Conservation (phyloP, 2,113 vertebrate genomes). For the Notiomystis cincta region DNA sequence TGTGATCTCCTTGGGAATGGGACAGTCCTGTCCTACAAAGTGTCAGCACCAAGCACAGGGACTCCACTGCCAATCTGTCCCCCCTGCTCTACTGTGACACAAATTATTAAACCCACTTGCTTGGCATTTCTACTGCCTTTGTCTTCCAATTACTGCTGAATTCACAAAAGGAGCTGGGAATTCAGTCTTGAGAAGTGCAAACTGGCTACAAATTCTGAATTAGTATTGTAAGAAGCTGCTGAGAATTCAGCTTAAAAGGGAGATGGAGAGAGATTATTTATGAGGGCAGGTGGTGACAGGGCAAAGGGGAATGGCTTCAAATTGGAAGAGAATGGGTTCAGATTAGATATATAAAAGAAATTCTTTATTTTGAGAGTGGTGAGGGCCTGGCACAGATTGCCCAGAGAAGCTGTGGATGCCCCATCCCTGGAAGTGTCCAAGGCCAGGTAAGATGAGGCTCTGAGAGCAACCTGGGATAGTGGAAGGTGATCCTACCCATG, state of each 20-base stretch:
- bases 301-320: neutral
- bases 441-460: neutral
- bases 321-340: neutral
- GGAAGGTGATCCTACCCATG: neutral
- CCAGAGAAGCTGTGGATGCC: neutral
- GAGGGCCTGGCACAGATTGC: rapidly evolving
- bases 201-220: neutral
- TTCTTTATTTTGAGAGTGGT: neutral
- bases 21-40: neutral
- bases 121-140: neutral
- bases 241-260: neutral
- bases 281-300: too few species aligned
- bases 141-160: neutral
- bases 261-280: neutral
- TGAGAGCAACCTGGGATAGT: neutral
- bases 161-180: neutral
- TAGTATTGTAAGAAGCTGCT: neutral
- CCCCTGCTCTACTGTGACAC: neutral
- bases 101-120: neutral
- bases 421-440: neutral
- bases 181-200: neutral
- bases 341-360: neutral
- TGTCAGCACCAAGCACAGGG: neutral
- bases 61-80: neutral
- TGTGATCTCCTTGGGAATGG: neutral